Evolutionary conservation across 2,113 vertebrate species (phyloP), one percentile per base, ranked within the genome.

Genomic region (Climacteris rufus): DNA sequence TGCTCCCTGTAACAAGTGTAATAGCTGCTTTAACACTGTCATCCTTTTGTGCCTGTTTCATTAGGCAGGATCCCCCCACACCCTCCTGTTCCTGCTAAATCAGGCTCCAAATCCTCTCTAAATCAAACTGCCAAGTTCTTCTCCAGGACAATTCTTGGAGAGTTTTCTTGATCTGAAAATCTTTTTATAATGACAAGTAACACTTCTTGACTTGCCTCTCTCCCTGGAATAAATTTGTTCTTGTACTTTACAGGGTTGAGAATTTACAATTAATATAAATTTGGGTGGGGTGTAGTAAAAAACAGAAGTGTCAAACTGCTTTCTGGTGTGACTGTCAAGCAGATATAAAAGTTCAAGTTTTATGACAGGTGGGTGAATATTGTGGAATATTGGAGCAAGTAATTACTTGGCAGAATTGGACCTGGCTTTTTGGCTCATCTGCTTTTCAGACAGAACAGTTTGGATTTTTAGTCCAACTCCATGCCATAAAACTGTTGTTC

Each of bases 281-380:
- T 77, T n/a, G 45, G 13, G 10, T 3, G 2, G 5, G 13, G 4
- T 86, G 8, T n/a, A 30, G 9, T 37, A 24, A 37, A 69, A 54
- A 68, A 30, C 22, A 4, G 19, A 45, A 59, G 2, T 27, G 14
- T 69, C 49, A 37, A 78, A 65, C 22, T 61, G n/a, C 66, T 81
- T 72, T 71, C 40, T 89, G 28, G 5, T 83, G 40, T 61, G 57
- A n/a, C 21, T 65, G 0, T 42, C 7, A 75, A 64, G 40, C 53
- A 53, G 64, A 57, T 65, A 10, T 0, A 40, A 57, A 45, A 88
- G 61, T 39, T 76, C 33, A 68, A 5, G 12, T 71, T 52, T 77
- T 8, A n/a, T 33, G 17, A n/a, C 79, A 33, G 0, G 1, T 11
- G 35, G n/a, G 19, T 2, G 2, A 53, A 79, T 20, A 25, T 70